Conservation (phyloP, 2,888 invertebrate genomes). For the Microdon myrmicae region DNA sequence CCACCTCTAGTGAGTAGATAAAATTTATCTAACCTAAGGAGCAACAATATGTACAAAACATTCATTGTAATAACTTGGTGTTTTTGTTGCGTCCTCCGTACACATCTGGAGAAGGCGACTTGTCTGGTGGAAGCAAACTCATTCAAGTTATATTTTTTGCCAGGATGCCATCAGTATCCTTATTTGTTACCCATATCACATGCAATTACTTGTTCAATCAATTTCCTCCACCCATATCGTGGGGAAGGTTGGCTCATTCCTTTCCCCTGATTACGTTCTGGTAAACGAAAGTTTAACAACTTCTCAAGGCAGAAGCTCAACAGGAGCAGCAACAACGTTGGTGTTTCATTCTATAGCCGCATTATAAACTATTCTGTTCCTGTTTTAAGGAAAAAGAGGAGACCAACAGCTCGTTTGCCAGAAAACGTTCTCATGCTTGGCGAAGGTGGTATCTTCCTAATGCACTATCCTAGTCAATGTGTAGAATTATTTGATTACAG, state of each 20-base stretch:
- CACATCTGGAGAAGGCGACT: slow-evolving; percentile 1
- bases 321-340: slow-evolving; percentile 6
- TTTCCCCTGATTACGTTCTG: slow-evolving; percentile 25
- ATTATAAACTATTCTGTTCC: slow-evolving; percentile 36
- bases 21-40: slow-evolving; percentile 44
- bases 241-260: slow-evolving; percentile 18
- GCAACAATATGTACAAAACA: slow-evolving; percentile 42
- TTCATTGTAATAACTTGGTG: slow-evolving; percentile 40
- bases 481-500: slow-evolving; percentile 38
- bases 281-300: slow-evolving; percentile 26
- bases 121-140: slow-evolving; percentile 18
- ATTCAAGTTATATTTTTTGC: slow-evolving; percentile 42
- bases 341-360: background rate
- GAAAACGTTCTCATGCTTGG: slow-evolving; percentile 1
- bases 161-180: slow-evolving; percentile 51
- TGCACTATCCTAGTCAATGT: slow-evolving; percentile 8
- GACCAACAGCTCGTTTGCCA: slow-evolving; percentile 7
- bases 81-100: background rate
- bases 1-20: slow-evolving; percentile 36
- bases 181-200: slow-evolving; percentile 53
- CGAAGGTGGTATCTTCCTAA: background rate
- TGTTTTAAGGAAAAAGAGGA: slow-evolving; percentile 21
- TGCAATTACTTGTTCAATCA: slow-evolving; percentile 52
- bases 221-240: slow-evolving; percentile 35
- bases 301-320: slow-evolving; percentile 28